These are phyloP conservation scores for Eonycteris spelaea DNA, from an alignment of 2,113 vertebrate genomes.

Conservation along the genomic window DNA sequence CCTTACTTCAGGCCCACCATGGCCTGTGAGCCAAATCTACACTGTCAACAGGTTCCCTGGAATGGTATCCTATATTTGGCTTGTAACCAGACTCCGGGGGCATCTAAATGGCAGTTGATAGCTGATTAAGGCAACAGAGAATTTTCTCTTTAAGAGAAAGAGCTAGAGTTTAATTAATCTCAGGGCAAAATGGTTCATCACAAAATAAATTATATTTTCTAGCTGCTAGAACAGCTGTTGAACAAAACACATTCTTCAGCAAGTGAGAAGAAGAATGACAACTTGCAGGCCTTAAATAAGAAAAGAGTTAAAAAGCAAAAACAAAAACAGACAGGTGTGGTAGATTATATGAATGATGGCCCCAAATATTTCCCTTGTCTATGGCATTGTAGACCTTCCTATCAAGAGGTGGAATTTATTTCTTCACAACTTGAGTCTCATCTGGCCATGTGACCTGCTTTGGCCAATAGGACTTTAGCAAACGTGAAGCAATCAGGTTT, in stretches of 20 bases:
- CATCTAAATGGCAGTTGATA: constrained; percentile 7
- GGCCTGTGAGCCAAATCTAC: neutral
- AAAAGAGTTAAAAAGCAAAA: neutral
- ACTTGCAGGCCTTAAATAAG: constrained; percentile 28
- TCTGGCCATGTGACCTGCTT: neutral
- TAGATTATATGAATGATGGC: neutral
- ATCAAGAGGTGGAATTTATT: neutral
- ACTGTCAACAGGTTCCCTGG: constrained; percentile 12
- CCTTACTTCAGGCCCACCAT: neutral
- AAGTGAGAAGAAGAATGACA: constrained; percentile 51
- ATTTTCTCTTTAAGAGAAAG: constrained; percentile 58
- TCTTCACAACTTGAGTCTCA: neutral
- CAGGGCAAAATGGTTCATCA: constrained; percentile 49
- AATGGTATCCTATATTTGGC: constrained; percentile 17
- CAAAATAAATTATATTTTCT: constrained; percentile 58
- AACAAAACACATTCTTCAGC: constrained; percentile 40
- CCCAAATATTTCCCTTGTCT: neutral
- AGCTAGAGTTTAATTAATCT: constrained; percentile 56
- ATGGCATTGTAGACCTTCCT: neutral
- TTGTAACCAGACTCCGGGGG: constrained; percentile 24
- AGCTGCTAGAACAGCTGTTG: constrained; percentile 46
- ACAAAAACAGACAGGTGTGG: constrained; percentile 22
- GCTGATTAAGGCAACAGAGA: constrained; percentile 19
- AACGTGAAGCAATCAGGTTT: neutral
- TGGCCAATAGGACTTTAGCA: neutral